Conservation (phyloP, 1,140 invertebrate genomes). For the Sweltsa coloradensis region DNA sequence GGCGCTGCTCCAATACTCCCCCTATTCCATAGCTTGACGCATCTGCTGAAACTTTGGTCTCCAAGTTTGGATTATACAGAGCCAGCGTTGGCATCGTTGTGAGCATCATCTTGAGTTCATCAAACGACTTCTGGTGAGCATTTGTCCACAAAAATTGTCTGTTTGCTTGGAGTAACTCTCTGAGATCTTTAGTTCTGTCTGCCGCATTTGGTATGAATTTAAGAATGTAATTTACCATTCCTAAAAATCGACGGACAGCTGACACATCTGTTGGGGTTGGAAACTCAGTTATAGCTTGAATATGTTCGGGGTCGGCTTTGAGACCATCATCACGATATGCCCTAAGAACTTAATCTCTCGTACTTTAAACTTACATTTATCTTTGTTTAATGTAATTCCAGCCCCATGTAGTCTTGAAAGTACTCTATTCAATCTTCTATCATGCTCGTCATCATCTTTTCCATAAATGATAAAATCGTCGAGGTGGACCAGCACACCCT, state of each 20-base stretch:
- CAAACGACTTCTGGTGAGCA: too few relatives aligned
- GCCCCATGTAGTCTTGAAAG: conserved; percentile 10
- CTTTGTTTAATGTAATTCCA: conserved; percentile 21
- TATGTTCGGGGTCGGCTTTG: conserved; percentile 26
- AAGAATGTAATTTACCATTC: conserved; percentile 28
- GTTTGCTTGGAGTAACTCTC: too few relatives aligned
- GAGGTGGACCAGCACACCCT: not conserved
- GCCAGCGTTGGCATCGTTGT: too few relatives aligned
- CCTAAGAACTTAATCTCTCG: conserved; percentile 26
- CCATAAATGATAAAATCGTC: conserved; percentile 3
- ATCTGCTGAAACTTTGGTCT: too few relatives aligned
- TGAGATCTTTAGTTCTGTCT: too few relatives aligned
- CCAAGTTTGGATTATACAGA: too few relatives aligned
- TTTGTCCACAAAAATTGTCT: too few relatives aligned
- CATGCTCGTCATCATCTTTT: conserved; percentile 1
- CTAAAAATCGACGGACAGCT: conserved; percentile 27
- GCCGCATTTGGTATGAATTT: conserved; percentile 27
- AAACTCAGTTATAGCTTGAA: conserved; percentile 22
- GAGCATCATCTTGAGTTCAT: too few relatives aligned
- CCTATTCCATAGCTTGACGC: too few relatives aligned
- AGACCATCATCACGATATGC: conserved; percentile 25
- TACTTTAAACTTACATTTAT: conserved; percentile 21
- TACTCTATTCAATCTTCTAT: conserved; percentile 13
- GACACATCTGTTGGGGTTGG: conserved; percentile 22
- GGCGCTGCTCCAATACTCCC: not conserved